phyloP scores from a whole-genome alignment of 2,113 vertebrate species.

The Muntiacus muntjak region DNA sequence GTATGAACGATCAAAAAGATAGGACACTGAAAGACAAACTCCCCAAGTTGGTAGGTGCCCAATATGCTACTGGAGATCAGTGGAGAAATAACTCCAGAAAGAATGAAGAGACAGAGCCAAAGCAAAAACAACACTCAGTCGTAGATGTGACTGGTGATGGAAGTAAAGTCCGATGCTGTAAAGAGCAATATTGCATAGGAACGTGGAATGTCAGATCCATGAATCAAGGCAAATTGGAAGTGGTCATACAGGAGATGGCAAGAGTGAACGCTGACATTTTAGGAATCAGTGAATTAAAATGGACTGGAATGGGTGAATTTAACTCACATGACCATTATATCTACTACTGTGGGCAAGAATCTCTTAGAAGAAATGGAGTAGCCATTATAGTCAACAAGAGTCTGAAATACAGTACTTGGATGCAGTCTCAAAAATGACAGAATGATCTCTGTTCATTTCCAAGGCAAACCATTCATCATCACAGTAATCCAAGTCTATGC shows the following conservation, averaged over 20 bases:
- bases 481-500: background rate
- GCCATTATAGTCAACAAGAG: background rate
- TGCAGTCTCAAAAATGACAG: background rate
- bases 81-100: background rate
- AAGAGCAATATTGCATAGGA: background rate
- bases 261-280: background rate
- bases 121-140: background rate
- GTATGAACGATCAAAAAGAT: background rate
- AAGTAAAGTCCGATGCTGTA: background rate
- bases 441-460: background rate
- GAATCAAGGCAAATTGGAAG: background rate
- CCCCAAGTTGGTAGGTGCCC: background rate
- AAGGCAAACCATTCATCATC: background rate
- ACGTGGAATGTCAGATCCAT: background rate
- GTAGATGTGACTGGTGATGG: background rate
- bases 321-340: background rate
- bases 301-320: background rate
- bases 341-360: background rate
- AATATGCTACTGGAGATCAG: background rate
- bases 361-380: background rate
- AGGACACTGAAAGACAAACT: background rate
- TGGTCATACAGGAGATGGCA: background rate
- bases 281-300: background rate
- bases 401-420: background rate
- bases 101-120: background rate